Percentiles rank a stretch among this genome's conserved stretches.
phyloP scores from a whole-genome alignment of 2,888 invertebrate genomes.

The Drosophila mercatorum region DNA sequence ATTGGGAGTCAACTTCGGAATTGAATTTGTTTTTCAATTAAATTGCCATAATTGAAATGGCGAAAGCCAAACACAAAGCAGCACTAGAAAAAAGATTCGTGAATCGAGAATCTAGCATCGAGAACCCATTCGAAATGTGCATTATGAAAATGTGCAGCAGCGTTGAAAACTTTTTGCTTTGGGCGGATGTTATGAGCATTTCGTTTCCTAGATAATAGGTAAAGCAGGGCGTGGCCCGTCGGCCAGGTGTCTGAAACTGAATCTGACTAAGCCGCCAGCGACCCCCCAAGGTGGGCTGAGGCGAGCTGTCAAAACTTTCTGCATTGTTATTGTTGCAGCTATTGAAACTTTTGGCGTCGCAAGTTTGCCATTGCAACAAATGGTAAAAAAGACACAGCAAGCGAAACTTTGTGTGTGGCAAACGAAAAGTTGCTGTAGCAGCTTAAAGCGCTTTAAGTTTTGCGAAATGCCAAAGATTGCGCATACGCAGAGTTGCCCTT shows the following conservation, averaged over 20 bases:
- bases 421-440: conserved; percentile 38
- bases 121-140: conserved; percentile 36
- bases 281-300: background rate
- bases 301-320: conserved; percentile 57
- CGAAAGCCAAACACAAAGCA: conserved; percentile 34
- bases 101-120: conserved; percentile 5
- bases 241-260: conserved; percentile 54
- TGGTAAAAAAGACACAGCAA: conserved; percentile 21
- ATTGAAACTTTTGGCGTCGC: conserved; percentile 53
- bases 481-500: conserved; percentile 54
- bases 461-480: conserved; percentile 60
- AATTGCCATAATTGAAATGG: conserved; percentile 64
- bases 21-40: conserved; percentile 73
- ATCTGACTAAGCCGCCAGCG: conserved; percentile 2
- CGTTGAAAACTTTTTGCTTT: conserved; percentile 42
- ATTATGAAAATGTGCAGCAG: conserved; percentile 60
- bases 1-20: conserved; percentile 43
- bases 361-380: conserved; percentile 35
- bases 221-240: conserved; percentile 36
- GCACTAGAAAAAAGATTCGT: conserved; percentile 13
- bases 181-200: conserved; percentile 48
- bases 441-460: conserved; percentile 70
- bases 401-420: conserved; percentile 48
- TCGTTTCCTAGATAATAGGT: conserved; percentile 45
- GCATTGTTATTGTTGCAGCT: conserved; percentile 70